Base-by-base conservation (phyloP, 1,140 invertebrate species). In the Tyrophagus putrescentiae region DNA sequence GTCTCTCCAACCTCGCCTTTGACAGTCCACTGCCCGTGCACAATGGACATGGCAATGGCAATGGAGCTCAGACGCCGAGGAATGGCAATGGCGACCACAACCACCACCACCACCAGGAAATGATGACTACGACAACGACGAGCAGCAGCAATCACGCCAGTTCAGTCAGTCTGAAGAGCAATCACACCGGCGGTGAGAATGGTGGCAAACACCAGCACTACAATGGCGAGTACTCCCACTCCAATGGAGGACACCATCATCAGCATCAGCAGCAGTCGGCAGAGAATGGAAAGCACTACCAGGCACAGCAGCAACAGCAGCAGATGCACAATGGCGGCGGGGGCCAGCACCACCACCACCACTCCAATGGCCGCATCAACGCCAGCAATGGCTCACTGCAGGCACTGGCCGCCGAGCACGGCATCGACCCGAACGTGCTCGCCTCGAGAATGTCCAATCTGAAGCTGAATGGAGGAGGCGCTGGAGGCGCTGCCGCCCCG, bases 1-100 rank as follows among this genome's bases (percentile, higher is more conserved):
- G 85, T 48, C 72, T 93, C 66, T 86, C 88, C 25, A 91, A 87
- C 68, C 73, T 92, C 23, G 60, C 64, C 23, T 67, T 68, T 52
- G 62, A 65, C 31, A 50, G 60, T 21, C 31, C 13, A 3, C 52
- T 34, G 13, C 45, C 45, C 31, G 45, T 48, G 23, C n/a, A n/a
- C n/a, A 60, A 65, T 34, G 65, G 41, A 23, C 64, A 64, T 42
- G 84, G 84, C 70, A 63, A 62, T 29, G 59, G 44, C 33, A 63
- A 62, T 32, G 39, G 42, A 9, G 45, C 9, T 21, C 7, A 7
- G 18, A 7, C 45, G 28, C 18, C 7, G 7, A 27, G 21, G 28
- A 27, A 54, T 21, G 52, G 6, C 52, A 41, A 42, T 13, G 31
- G n/a, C n/a, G 56, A 11, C 11, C 13, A n/a, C 11, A 13, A 42